phyloP scores from a whole-genome alignment of 1,140 invertebrate species.

The Caenorhabditis inopinata region DNA sequence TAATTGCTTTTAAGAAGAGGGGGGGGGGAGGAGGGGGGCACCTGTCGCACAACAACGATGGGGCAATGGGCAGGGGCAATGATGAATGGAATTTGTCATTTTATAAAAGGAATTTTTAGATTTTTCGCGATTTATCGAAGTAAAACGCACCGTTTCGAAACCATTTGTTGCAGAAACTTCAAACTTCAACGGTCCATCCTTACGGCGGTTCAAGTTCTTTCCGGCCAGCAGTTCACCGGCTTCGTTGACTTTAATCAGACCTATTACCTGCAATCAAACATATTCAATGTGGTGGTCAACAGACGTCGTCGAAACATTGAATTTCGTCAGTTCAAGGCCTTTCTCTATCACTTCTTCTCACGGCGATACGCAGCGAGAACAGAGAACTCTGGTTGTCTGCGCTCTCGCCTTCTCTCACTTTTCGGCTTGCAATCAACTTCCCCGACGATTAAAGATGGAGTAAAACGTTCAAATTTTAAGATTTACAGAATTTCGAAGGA shows the following conservation, averaged over 20 bases:
- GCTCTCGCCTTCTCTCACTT: background rate
- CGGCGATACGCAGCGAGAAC: background rate
- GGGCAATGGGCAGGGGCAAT: too few relatives aligned
- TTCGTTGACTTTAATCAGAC: slow-evolving; percentile 35
- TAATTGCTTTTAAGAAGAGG: too few relatives aligned
- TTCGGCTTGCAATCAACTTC: too few relatives aligned
- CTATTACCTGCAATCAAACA: slow-evolving; percentile 6
- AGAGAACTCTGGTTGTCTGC: background rate
- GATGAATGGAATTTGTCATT: too few relatives aligned
- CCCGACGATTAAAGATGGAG: background rate
- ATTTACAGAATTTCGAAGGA: background rate
- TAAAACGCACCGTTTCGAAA: slow-evolving; percentile 15
- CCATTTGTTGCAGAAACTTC: slow-evolving; percentile 42
- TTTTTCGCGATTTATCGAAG: too few relatives aligned
- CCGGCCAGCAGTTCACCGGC: slow-evolving; percentile 27
- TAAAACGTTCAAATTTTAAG: background rate
- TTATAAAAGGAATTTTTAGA: too few relatives aligned
- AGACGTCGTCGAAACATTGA: too few relatives aligned
- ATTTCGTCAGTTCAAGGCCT: background rate
- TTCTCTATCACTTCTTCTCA: background rate
- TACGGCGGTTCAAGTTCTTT: background rate
- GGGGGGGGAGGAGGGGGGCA: too few relatives aligned
- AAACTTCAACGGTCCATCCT: slow-evolving; percentile 15
- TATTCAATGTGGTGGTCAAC: too few relatives aligned
- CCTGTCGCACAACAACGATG: too few relatives aligned